Conservation (phyloP, 2,888 invertebrate genomes). For the Diabrotica balteata region DNA sequence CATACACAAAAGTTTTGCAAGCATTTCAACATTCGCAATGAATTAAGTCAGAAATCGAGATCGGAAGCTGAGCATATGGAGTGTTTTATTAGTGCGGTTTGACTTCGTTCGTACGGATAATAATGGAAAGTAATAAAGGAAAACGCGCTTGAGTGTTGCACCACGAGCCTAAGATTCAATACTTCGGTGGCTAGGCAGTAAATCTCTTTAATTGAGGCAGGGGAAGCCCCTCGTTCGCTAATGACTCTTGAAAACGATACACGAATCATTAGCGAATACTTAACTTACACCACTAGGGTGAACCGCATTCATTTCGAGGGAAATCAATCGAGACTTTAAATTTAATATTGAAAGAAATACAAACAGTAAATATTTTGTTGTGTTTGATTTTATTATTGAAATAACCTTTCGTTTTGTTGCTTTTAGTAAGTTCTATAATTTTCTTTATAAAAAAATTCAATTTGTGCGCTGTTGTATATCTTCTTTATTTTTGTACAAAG, state of each 20-base stretch:
- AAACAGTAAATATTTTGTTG: not conserved
- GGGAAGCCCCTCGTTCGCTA: slow-evolving; percentile 50
- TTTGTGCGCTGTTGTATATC: no score
- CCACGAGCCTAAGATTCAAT: slow-evolving; percentile 44
- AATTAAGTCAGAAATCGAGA: slow-evolving; percentile 4
- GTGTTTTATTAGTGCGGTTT: slow-evolving; percentile 29
- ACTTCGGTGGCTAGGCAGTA: slow-evolving; percentile 39
- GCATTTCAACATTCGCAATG: slow-evolving; percentile 28
- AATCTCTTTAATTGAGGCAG: slow-evolving; percentile 54
- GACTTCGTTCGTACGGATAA: slow-evolving; percentile 26
- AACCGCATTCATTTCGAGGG: not conserved
- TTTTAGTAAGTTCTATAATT: no score
- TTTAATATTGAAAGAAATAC: no score
- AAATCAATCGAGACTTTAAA: no score
- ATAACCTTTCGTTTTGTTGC: no score
- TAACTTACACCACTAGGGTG: slow-evolving; percentile 10
- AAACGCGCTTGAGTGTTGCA: slow-evolving; percentile 42
- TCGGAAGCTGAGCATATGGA: slow-evolving; percentile 1
- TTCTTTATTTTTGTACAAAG: no score
- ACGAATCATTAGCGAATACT: slow-evolving; percentile 42
- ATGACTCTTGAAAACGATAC: slow-evolving; percentile 59
- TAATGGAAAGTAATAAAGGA: slow-evolving; percentile 39
- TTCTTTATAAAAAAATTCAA: no score
- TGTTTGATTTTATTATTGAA: not conserved
- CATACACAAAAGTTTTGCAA: slow-evolving; percentile 19